Evolutionary conservation across 2,888 invertebrate species (phyloP), one percentile per base, ranked within the genome.

Genomic region (Cotesia congregata): DNA sequence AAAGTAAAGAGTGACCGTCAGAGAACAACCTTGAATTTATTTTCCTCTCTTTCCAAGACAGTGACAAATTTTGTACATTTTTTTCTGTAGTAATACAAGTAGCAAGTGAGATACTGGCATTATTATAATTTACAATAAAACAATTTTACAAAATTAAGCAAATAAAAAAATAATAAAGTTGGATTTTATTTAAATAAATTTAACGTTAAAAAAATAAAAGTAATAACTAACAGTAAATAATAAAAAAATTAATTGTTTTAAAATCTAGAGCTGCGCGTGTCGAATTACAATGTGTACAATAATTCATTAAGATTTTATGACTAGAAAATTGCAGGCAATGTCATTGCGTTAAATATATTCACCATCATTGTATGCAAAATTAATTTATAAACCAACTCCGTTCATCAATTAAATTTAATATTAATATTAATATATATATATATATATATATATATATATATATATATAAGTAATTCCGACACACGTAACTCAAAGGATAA

Each of bases 51-150:
- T 77, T 79, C 78, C 75, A 79, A 82, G 82, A 83, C 83, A 83
- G 80, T 83, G 83, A 82, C 78, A 82, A 84, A 83, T 83, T 85
- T 85, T 85, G 83, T 85, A 84, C 83, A 83, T 82, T 81, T 79
- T 67, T 77, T 77, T 72, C 7, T 12, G 9, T 12, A 77, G 69
- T 70, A 15, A 72, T 70, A 78, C 72, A 72, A 76, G 78, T 78
- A 79, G 72, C 70, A 72, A 75, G 67, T 76, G 76, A 76, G 64
- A 77, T 62, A 69, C 40, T 75, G 50, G 60, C 69, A 20, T 67
- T 68, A 75, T 72, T n/a, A 70, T 50, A 71, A 74, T 72, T 39
- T 67, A 30, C 30, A 50, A 50, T 12, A 50, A 12, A 12, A 50
- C 12, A 30, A 50, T 9, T 50, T 50, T 50, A 50, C 50, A 50